Percentiles rank a stretch among this genome's conserved stretches.
phyloP scores from a whole-genome alignment of 2,888 invertebrate species.

The Isotomurus palustris region DNA sequence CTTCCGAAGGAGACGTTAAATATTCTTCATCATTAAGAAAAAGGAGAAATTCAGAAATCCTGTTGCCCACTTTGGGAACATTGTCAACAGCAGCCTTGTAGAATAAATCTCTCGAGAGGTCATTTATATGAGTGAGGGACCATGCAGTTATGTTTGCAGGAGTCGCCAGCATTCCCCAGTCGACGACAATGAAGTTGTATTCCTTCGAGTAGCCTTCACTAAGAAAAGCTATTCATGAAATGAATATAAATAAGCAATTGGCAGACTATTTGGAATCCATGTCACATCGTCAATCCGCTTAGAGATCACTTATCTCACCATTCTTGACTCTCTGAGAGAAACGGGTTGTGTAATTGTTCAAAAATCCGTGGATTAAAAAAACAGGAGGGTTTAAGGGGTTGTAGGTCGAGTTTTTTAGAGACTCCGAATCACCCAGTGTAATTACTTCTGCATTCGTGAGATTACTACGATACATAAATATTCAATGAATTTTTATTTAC shows the following conservation, averaged over 20 bases:
- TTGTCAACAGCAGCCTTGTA: conserved; percentile 31
- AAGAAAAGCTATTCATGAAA: conserved; percentile 20
- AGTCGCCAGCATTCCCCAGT: conserved; percentile 31
- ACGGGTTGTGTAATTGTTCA: conserved; percentile 30
- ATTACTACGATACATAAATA: conserved; percentile 17
- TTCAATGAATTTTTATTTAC: not conserved
- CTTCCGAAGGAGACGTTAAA: conserved; percentile 23
- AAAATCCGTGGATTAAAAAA: conserved; percentile 32
- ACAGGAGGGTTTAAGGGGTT: conserved; percentile 11
- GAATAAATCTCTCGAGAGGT: conserved; percentile 21
- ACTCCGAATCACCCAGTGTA: conserved; percentile 12
- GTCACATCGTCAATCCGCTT: too few species aligned
- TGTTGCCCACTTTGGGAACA: conserved; percentile 28
- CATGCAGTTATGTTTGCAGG: conserved; percentile 21
- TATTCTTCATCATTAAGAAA: conserved; percentile 20
- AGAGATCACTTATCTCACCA: conserved; percentile 18
- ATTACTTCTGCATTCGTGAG: conserved; percentile 20
- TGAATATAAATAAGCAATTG: too few species aligned
- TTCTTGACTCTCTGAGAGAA: conserved; percentile 30
- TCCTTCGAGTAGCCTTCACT: conserved; percentile 12
- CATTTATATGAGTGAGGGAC: conserved; percentile 13
- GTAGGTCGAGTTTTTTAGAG: conserved; percentile 18
- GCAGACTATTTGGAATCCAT: too few species aligned
- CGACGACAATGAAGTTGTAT: conserved; percentile 27
- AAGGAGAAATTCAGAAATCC: conserved; percentile 29